Base-by-base conservation (phyloP, 2,888 invertebrate genomes). In the Rhimphoctona megacephalus region DNA sequence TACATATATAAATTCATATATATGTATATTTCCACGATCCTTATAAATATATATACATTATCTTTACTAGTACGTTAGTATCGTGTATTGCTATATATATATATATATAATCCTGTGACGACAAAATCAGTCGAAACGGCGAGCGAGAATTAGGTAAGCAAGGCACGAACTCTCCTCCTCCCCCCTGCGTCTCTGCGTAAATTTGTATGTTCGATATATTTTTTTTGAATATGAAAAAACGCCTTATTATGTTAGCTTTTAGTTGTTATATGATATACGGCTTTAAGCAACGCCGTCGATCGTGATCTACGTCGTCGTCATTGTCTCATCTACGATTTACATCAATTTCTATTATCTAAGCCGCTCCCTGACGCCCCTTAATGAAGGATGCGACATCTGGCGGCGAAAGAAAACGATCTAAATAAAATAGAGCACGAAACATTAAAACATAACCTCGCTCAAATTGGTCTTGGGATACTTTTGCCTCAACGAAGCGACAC, bases 191-290 rank as follows among this genome's bases (percentile, higher is more conserved):
- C 61, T 33, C 22, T 43, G 9, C 33, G 64, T 11, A 2, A 66
- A 66, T 66, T 33, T 80, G 57, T 70, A 70, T 25, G 39, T 70
- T 61, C 46, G 61, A 61, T 76, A 46, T 43, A 11, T 76, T 61
- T 57, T 30, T 61, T 61, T 39, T 61, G 7, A 61, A 61, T 43
- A 25, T 43, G 43, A 22, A 74, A 39, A 14, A 79, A 25, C 78
- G 79, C 79, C 57, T 79, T 79, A 70, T 79, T 79, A 79, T 57
- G 79, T 79, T 79, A 57, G 54, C 73, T 81, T 46, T 70, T 66
- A 64, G 39, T 73, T 73, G 52, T 73, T 33, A 66, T 33, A 46
- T 61, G 49, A 30, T 49, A 30, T 17, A 22, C n/a, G 33, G 79
- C 61, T 70, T 69, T 64, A 73, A 66, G 52, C 61, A 39, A 25